A percentile compares a stretch with the other conserved stretches of the same genome.
Conservation (phyloP, 2,888 invertebrate genomes). For the Dioctria linearis region DNA sequence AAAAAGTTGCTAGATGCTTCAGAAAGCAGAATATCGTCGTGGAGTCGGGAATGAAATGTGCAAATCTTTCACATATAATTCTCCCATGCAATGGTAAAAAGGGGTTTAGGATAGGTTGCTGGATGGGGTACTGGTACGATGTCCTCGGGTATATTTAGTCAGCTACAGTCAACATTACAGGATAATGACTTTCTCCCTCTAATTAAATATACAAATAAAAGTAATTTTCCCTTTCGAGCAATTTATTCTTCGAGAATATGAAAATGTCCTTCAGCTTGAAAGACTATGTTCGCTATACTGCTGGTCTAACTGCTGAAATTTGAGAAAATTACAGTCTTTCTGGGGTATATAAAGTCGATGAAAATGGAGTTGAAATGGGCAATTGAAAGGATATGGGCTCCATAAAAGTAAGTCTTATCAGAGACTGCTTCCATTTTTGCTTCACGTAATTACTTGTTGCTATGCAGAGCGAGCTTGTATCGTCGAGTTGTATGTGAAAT, state of each 20-base stretch:
- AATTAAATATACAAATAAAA: constrained; percentile 57
- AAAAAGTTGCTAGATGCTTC: constrained; percentile 38
- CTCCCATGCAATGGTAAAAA: not conserved
- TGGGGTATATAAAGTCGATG: constrained; percentile 27
- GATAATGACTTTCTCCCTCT: constrained; percentile 55
- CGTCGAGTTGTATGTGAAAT: no score
- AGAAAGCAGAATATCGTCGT: constrained; percentile 1
- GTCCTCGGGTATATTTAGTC: constrained; percentile 19
- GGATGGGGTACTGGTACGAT: not conserved
- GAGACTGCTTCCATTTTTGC: constrained; percentile 2
- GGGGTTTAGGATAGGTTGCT: not conserved
- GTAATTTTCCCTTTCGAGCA: constrained; percentile 58
- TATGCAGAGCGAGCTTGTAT: not conserved
- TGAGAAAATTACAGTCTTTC: constrained; percentile 43
- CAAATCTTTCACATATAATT: constrained; percentile 34
- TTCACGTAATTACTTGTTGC: not conserved
- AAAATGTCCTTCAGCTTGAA: constrained; percentile 54
- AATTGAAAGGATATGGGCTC: not conserved
- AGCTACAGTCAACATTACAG: constrained; percentile 52
- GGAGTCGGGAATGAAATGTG: constrained; percentile 10
- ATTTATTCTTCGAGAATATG: constrained; percentile 57
- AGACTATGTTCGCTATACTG: not conserved
- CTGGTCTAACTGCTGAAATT: constrained; percentile 26
- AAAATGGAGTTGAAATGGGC: constrained; percentile 16
- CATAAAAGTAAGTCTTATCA: not conserved